Conservation (phyloP, 2,888 invertebrate species). For the Linyphia triangularis region DNA sequence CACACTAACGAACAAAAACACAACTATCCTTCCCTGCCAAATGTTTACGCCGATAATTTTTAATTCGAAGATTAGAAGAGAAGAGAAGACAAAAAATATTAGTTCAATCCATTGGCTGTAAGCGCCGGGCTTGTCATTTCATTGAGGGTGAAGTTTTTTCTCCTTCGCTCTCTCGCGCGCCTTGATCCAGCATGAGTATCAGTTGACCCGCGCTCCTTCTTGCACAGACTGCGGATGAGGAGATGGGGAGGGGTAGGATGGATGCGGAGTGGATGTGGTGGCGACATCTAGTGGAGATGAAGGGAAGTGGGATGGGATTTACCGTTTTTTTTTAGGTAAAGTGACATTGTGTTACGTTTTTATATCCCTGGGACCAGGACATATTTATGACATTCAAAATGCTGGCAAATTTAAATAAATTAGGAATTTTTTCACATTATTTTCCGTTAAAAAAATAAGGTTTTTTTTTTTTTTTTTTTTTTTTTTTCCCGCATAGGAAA, state of each 20-base stretch:
- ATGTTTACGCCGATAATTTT: neutral
- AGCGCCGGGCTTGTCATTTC: neutral
- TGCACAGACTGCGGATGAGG: neutral
- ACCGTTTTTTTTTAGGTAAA: neutral
- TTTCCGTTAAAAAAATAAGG: no score
- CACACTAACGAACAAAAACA: neutral
- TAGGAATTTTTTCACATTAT: no score
- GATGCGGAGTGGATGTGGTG: neutral
- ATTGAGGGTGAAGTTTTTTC: neutral
- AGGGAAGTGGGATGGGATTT: neutral
- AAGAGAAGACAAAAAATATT: neutral
- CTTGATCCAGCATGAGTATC: neutral
- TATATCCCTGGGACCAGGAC: no score
- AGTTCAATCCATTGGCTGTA: neutral
- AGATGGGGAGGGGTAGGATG: neutral
- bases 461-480: no score
- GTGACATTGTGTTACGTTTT: no score
- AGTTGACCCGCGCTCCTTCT: neutral
- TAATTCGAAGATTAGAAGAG: neutral
- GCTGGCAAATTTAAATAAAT: no score
- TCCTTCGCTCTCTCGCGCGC: neutral
- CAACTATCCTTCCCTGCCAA: neutral
- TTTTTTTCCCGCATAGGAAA: no score
- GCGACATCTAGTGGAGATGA: neutral
- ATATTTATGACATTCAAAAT: no score